A percentile compares a stretch with the other conserved stretches of the same genome.
Evolutionary conservation across 1,140 invertebrate species (phyloP).

Genomic region (Atta cephalotes): DNA sequence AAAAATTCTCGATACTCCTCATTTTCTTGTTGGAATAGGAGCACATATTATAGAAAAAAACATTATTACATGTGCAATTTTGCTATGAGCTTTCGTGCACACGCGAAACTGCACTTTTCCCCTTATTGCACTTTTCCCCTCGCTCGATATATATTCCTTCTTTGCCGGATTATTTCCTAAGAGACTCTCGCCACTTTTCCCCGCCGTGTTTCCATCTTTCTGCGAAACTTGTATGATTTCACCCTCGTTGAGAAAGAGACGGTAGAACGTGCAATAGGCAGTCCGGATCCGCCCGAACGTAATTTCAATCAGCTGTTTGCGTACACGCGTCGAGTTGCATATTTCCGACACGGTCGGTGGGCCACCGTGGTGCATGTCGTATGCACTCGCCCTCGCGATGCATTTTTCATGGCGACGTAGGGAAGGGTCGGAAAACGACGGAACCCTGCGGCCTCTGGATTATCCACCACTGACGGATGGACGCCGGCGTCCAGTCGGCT

Average conservation of each 20-base stretch:
- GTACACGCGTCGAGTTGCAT: conserved; percentile 60
- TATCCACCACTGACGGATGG: conserved; percentile 66
- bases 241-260: not conserved
- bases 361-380: conserved; percentile 32
- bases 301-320: conserved; percentile 76
- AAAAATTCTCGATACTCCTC: not conserved
- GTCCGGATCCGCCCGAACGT: conserved; percentile 22
- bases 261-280: not conserved
- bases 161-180: conserved; percentile 11
- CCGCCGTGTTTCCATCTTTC: not conserved
- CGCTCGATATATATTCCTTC: not conserved
- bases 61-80: conserved; percentile 19
- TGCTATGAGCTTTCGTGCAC: not conserved
- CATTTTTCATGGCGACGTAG: conserved; percentile 67
- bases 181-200: not conserved
- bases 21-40: not conserved
- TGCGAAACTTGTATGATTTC: conserved; percentile 45
- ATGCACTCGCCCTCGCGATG: conserved; percentile 46
- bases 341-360: conserved; percentile 53
- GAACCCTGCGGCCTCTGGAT: conserved; percentile 55
- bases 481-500: conserved; percentile 46
- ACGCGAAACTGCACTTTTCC: conserved; percentile 42
- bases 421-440: conserved; percentile 42
- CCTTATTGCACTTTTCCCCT: conserved; percentile 30
- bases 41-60: not conserved